Evolutionary conservation across 2,888 invertebrate species (phyloP), one percentile per base, ranked within the genome.

Genomic region (Lutraria lutraria): DNA sequence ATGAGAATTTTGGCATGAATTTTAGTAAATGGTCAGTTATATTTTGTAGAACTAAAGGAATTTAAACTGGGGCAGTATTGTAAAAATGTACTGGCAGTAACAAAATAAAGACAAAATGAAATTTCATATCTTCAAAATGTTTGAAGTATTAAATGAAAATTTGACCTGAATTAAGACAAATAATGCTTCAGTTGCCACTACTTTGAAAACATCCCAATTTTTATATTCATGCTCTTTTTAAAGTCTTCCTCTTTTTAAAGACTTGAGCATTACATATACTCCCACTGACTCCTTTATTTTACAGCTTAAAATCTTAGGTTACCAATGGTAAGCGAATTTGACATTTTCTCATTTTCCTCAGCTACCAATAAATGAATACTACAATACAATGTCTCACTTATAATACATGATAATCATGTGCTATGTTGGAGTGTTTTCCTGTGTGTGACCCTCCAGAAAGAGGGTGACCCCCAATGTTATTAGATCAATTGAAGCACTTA

Each of bases 401-500:
- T 54, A 53, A 54, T 81, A 81, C 81, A 81, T 81, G 56, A 81
- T 81, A 29, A 54, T 63, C 56, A 82, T 25, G 53, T 56, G 43
- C 8, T 68, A 63, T 19, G 25, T 72, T 68, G 34, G 72, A 53
- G 52, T n/a, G 63, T 52, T 85, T 79, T 85, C 85, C 85, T 76
- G 79, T 52, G 54, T 56, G 6, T n/a, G n/a, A 68, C 16, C 63
- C 43, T 43, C 19, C 43, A 68, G 43, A 85, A 25, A 72, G 25
- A 25, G 12, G 76, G 19, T 87, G 76, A 87, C 87, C 82, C n/a
- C 87, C 87, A 83, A 87, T 87, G 43, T 87, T 86, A 86, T 82
- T 86, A 82, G 68, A 72, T 82, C 72, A 76, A 83, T 87, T 60
- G 54, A 72, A 56, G 12, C 83, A 82, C 83, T 87, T 87, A 87